phyloP scores from a whole-genome alignment of 2,797 vertebrate genomes.

The Coendou prehensilis region DNA sequence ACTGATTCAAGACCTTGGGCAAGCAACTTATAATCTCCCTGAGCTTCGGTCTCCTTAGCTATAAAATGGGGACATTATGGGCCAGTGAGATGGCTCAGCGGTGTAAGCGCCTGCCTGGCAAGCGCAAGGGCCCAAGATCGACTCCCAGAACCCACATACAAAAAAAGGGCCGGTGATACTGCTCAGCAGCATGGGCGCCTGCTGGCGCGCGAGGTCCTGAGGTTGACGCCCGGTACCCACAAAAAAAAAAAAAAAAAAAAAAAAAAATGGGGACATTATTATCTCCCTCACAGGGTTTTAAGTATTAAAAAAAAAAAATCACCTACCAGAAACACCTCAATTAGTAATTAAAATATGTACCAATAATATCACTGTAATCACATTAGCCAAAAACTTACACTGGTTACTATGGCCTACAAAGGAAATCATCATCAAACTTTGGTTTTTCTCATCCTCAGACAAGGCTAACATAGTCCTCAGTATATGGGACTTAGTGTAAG shows the following conservation, averaged over 20 bases:
- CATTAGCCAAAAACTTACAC: not conserved
- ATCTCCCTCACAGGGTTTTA: not conserved
- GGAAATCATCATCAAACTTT: not conserved
- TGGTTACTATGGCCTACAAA: not conserved
- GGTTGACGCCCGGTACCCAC: no score
- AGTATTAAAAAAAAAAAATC: constrained; percentile 12
- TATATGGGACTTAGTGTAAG: not conserved
- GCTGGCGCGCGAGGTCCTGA: no score
- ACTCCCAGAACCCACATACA: no score
- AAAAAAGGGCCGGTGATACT: no score
- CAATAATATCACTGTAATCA: no score
- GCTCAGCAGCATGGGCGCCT: no score
- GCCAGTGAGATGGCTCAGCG: no score
- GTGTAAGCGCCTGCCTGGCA: no score
- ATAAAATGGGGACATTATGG: not conserved
- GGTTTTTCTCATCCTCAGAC: not conserved
- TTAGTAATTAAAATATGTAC: not conserved
- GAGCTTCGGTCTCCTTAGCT: constrained; percentile 1
- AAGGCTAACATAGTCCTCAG: not conserved
- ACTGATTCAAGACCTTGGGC: not conserved
- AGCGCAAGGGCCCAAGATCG: no score
- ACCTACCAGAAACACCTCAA: constrained; percentile 21
- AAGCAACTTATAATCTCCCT: not conserved
- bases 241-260: not conserved
- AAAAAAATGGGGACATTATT: not conserved